Conservation (phyloP, 2,797 vertebrate genomes). For the Pristis pectinata region DNA sequence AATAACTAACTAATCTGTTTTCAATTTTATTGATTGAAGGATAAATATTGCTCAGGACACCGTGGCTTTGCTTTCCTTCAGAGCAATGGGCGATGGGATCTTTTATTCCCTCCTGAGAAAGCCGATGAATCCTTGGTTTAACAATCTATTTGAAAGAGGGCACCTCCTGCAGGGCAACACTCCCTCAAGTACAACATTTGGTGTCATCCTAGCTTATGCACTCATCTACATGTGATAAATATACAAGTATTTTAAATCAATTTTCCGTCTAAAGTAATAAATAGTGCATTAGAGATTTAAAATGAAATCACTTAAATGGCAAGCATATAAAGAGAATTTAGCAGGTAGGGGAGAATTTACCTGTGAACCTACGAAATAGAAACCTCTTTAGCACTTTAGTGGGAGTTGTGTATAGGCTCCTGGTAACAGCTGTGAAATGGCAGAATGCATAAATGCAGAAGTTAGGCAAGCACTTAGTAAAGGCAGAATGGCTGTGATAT, state of each 20-base stretch:
- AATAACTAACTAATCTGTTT: background rate
- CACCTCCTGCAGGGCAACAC: background rate
- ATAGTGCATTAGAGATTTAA: background rate
- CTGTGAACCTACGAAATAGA: no score
- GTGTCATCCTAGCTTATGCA: background rate
- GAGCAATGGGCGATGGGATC: no score
- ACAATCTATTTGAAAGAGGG: background rate
- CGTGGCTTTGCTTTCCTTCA: background rate
- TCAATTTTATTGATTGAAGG: background rate
- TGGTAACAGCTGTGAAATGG: no score
- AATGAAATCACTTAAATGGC: no score
- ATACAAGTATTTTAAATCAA: background rate
- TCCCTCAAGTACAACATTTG: background rate
- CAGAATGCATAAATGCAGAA: no score
- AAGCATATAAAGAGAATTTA: no score
- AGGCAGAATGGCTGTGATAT: no score
- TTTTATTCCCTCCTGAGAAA: background rate
- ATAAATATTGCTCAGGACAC: background rate
- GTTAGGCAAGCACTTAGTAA: no score
- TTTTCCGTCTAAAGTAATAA: background rate
- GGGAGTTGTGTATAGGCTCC: no score
- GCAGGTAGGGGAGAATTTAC: no score
- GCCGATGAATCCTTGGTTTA: background rate
- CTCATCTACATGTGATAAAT: background rate
- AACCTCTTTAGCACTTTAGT: no score